These are phyloP conservation scores for Oreotrochilus melanogaster DNA, from an alignment of 2,113 vertebrate genomes.

Conservation along the genomic window DNA sequence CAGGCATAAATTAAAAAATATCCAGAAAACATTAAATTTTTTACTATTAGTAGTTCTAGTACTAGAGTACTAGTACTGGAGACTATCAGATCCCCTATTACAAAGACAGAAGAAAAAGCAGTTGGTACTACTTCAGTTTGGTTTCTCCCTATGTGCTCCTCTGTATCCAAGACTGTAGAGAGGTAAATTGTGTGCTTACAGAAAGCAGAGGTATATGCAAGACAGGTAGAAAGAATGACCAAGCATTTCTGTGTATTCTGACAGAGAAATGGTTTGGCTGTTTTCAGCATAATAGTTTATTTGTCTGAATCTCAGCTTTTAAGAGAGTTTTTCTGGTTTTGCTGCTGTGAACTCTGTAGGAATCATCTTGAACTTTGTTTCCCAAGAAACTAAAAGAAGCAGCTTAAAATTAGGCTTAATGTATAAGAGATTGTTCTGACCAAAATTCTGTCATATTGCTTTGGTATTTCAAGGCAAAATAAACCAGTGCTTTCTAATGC, in stretches of 20 bases:
- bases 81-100: background rate
- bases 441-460: background rate
- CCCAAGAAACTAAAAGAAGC: background rate
- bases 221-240: background rate
- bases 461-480: background rate
- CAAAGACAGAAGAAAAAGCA: background rate
- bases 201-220: background rate
- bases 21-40: background rate
- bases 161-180: background rate
- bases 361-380: background rate
- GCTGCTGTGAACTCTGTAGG: background rate
- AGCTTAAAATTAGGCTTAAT: background rate
- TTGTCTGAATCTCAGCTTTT: background rate
- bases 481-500: background rate
- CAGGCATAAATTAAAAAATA: background rate
- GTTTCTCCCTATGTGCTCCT: background rate
- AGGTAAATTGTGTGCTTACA: background rate
- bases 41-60: background rate
- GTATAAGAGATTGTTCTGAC: background rate
- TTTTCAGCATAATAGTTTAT: background rate
- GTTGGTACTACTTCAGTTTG: background rate
- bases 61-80: background rate
- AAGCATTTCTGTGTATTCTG: background rate
- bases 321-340: background rate
- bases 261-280: background rate